Base-by-base conservation (phyloP, 2,797 vertebrate genomes). In the Schizopygopsis malacanthus region DNA sequence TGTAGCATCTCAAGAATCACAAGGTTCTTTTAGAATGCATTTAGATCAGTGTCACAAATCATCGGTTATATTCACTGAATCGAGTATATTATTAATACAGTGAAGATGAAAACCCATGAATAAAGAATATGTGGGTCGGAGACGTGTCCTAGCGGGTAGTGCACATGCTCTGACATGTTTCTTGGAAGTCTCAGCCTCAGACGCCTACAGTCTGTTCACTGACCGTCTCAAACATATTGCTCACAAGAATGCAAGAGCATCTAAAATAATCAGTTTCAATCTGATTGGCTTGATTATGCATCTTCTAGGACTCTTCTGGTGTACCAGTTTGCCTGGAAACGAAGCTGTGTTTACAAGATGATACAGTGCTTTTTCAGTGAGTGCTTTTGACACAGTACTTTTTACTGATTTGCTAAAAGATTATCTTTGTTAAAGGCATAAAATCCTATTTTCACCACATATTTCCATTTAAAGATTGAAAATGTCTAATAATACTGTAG, bases 201-300 rank as follows among this genome's bases (percentile, higher is more conserved):
- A 69, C 79, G 45, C 79, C 79, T 67, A 81, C 79, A 52, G 28
- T 81, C 79, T 81, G 61, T 67, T 47, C 79, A 63, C 56, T 79
- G 59, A 65, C 77, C 77, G 6, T 67, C 61, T 52, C 45, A 16
- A 67, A 69, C 61, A 50, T 79, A 63, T 79, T 79, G 77, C 41
- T 45, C 56, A 45, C 39, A 63, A 47, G 79, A 22, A 50, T 80
- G 25, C 59, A 50, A 67, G 25, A 11, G 11, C 79, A 22, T 65
- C 59, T 47, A n/a, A 50, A 47, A 81, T 65, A 37, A 50, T 65
- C n/a, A 0, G 7, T 63, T 79, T 79, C 54, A 77, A 43, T 47
- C 79, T 50, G 61, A 50, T 25, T 79, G 78, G 41, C 78, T 65
- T 79, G n/a, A 65, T 67, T 67, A 67, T 25, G 2, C 61, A 28